Evolutionary conservation across 2,797 vertebrate species (phyloP), one percentile per base, ranked within the genome.

Genomic region (Acestrorhynchus altus): DNA sequence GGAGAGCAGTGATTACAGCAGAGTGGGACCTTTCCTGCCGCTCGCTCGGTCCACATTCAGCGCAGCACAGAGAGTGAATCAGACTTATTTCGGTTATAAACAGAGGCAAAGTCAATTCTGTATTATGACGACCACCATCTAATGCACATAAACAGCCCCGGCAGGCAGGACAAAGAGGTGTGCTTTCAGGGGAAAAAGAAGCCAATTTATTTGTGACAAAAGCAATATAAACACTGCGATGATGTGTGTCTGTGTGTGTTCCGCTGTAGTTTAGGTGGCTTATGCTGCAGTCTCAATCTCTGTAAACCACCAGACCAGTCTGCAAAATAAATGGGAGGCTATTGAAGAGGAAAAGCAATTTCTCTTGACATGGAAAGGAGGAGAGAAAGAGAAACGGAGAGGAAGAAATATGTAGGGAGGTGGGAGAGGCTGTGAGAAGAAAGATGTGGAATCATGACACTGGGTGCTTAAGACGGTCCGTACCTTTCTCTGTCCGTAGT

Each of bases 401-500:
- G 11, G 15, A 26, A 24, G 68, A 63, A 13, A 40, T 31, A 68
- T 35, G 52, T 11, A 44, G 46, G 44, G 16, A 16, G 13, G 13
- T 49, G 1, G 13, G 46, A n/a, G n/a, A n/a, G n/a, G 2, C 31
- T 2, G 31, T 35, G 31, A 35, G 31, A 6, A 35, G 31, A 35
- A n/a, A n/a, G n/a, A n/a, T n/a, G n/a, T n/a, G n/a, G n/a, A n/a
- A n/a, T n/a, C n/a, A n/a, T n/a, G n/a, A n/a, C n/a, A n/a, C n/a
- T n/a, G n/a, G n/a, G n/a, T n/a, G 44, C 10, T 26, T 22, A 28
- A 10, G 16, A 60, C n/a, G n/a, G 61, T 44, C 6, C 63, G 31
- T 92, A 98, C 98, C 98, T 96, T 99, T 99, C 83, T 99, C 98
- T 11, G 98, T 98, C 76, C 98, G 95, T 0, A 98, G 93, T 78